Evolutionary conservation across 2,797 vertebrate species (phyloP), one percentile per base, ranked within the genome.

Genomic region (Lithobates sylvaticus): DNA sequence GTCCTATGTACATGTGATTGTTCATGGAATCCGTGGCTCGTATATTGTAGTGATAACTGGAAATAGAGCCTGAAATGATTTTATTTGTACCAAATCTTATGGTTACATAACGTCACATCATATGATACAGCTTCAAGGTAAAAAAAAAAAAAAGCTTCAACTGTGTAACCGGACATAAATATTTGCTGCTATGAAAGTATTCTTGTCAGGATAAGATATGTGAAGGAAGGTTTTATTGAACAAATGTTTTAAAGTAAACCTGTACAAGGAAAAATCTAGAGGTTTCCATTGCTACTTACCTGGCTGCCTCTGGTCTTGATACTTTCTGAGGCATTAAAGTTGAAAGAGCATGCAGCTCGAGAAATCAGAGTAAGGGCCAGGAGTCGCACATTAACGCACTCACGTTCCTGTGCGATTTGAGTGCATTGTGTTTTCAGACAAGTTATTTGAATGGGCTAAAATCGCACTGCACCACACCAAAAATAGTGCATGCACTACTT

Each of bases 71-170:
- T 47, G 64, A 68, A 21, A n/a, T 44, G 16, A 32, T 69, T 47
- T 3, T 47, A 15, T 47, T 47, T 69, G 78, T 70, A 80, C 12
- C 44, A 34, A 50, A 44, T 16, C 77, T 47, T 68, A 29, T 79
- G 78, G 21, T 81, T 71, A 81, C 34, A 58, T 81, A 81, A 71
- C 27, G 12, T 12, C 42, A 50, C 10, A 34, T 70, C 65, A 69
- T 69, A 42, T 69, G 78, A 81, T 71, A 71, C 0, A 23, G 50
- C 67, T 21, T 10, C 68, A 72, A 54, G 32, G 78, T 65, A 36
- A 36, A 36, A 36, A 36, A 32, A 32, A 36, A 65, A 67, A 27
- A 26, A 78, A 39, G 32, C 76, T 15, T 13, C 26, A 39, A 65
- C 15, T 26, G 36, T 71, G 15, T 23, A 54, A 36, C 67, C 27